These are phyloP conservation scores for Linnaemya tessellans DNA, from an alignment of 2,888 invertebrate genomes.

Conservation along the genomic window DNA sequence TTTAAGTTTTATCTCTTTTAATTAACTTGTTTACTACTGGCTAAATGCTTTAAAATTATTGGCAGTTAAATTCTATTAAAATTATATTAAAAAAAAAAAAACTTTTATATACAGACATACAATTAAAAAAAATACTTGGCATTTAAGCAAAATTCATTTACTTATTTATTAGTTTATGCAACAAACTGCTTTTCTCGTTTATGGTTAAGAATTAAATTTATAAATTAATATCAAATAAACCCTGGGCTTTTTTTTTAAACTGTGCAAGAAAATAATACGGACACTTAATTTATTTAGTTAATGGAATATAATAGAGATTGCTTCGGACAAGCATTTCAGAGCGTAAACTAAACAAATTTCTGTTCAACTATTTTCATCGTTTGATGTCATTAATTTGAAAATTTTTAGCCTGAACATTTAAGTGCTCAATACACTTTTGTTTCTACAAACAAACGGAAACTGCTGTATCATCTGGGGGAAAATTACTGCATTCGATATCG, in stretches of 20 bases:
- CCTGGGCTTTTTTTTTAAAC: conserved; percentile 38
- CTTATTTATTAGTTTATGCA: conserved; percentile 32
- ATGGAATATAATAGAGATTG: neutral
- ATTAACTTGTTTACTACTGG: conserved; percentile 65
- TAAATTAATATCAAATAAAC: conserved; percentile 51
- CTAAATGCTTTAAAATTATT: conserved; percentile 74
- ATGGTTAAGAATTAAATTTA: conserved; percentile 39
- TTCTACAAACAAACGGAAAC: no score
- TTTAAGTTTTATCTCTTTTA: conserved; percentile 32
- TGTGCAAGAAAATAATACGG: conserved; percentile 6
- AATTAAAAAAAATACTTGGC: conserved; percentile 67
- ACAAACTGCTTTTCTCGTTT: conserved; percentile 2
- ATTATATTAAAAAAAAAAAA: neutral
- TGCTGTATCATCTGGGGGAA: no score
- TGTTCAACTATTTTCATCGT: no score
- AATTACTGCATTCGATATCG: no score
- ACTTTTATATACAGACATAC: conserved; percentile 25
- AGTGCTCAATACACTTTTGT: no score
- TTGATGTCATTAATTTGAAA: no score
- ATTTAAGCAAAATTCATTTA: conserved; percentile 62
- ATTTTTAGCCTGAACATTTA: no score
- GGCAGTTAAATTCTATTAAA: conserved; percentile 77
- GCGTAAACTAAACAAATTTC: no score
- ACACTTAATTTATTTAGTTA: neutral
- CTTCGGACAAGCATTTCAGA: no score